A percentile compares a stretch with the other conserved stretches of the same genome.
Evolutionary conservation across 2,113 vertebrate genomes (phyloP).

Genomic region (Atrichornis clamosus): DNA sequence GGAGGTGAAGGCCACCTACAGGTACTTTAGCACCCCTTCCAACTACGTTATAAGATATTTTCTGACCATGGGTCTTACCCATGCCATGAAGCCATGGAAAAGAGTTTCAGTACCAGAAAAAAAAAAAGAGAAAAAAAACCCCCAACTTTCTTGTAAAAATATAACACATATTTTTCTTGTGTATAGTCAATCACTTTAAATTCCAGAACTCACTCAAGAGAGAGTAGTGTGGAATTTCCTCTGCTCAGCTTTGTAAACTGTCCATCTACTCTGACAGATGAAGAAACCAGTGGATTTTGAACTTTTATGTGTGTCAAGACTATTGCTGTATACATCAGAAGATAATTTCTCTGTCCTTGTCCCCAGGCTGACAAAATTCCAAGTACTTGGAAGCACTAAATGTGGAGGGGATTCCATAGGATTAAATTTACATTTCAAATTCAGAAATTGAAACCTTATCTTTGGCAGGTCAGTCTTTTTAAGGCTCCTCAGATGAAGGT

Average conservation of each 20-base stretch:
- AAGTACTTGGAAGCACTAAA: not conserved
- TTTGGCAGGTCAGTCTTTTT: not conserved
- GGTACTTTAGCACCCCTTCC: not conserved
- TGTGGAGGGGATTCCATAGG: not conserved
- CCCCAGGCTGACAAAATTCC: not conserved
- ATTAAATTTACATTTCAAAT: not conserved
- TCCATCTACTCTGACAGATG: not conserved
- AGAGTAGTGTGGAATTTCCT: not conserved
- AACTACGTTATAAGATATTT: not conserved
- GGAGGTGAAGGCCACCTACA: not conserved
- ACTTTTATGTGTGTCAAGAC: not conserved
- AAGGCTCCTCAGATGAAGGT: not conserved
- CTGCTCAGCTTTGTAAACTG: not conserved
- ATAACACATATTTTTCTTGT: not conserved
- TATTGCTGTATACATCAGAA: not conserved
- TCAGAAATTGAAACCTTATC: not conserved
- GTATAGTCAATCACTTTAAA: not conserved
- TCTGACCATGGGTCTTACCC: not conserved
- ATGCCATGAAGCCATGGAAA: not conserved
- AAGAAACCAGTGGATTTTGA: not conserved
- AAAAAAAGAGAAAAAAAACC: not conserved
- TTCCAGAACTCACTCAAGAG: not conserved
- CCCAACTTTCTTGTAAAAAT: not conserved
- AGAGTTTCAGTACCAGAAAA: not conserved
- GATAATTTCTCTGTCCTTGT: not conserved